phyloP scores from a whole-genome alignment of 2,113 vertebrate species.

The Lates calcarifer region DNA sequence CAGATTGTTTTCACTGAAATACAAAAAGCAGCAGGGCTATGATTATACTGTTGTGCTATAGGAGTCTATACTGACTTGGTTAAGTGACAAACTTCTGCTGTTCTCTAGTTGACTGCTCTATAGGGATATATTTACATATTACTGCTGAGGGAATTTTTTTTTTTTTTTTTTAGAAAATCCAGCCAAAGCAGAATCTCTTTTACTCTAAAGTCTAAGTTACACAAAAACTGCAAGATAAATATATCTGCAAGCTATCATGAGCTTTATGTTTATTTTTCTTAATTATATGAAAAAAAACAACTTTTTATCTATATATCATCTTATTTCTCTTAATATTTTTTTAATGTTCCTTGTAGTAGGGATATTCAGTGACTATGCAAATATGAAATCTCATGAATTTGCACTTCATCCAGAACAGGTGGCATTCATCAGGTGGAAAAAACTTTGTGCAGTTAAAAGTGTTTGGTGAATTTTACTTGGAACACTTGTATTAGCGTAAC shows the following conservation, averaged over 20 bases:
- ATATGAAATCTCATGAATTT: no score
- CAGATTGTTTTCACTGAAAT: not conserved
- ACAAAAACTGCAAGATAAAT: not conserved
- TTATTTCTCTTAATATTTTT: no score
- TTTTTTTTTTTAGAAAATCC: not conserved
- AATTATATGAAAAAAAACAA: not conserved
- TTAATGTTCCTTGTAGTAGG: no score
- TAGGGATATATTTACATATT: not conserved
- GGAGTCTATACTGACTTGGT: not conserved
- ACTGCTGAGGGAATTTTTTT: not conserved
- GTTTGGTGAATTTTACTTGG: no score
- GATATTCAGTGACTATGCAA: no score
- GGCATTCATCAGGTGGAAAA: no score
- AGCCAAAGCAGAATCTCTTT: not conserved
- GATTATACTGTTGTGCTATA: not conserved
- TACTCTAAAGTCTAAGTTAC: not conserved
- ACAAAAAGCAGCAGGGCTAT: not conserved
- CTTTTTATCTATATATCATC: no score
- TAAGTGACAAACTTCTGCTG: not conserved
- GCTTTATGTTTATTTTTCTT: not conserved
- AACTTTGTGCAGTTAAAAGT: no score
- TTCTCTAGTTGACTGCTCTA: not conserved
- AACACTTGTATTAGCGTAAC: no score
- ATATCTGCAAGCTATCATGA: not conserved
- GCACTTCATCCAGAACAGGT: no score